Base-by-base conservation (phyloP, 2,113 vertebrate genomes). In the Panthera leo region DNA sequence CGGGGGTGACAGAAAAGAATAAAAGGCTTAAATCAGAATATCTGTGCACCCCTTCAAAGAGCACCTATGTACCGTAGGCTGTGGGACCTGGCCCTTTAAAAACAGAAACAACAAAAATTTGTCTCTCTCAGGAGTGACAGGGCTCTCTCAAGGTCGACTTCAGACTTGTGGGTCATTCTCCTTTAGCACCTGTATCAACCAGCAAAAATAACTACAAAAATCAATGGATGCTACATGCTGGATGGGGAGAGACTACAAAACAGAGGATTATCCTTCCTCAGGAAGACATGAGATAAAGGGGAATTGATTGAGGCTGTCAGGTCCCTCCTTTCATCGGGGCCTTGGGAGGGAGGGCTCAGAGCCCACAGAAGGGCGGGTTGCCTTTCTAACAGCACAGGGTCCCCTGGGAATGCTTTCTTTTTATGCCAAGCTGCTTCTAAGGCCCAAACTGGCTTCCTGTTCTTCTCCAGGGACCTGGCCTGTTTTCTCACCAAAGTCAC, bases 231-330 rank as follows among this genome's bases (percentile, higher is more conserved):
- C 90, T 91, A 39, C 67, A 67, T 45, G 67, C 39, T 73, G n/a
- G 51, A 75, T 92, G 84, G 61, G 3, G 31, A 84, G 84, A 95
- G 87, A 78, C 61, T 94, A 68, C 58, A 86, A 94, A 95, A 75
- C 34, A 67, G 45, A 94, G 63, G 83, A 75, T 70, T 84, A 80
- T 36, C 11, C 42, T 91, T 29, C 61, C 79, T 63, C 25, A 16
- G 84, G 65, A 95, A 78, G 31, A 85, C 48, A 73, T n/a, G 53
- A 93, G 73, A 94, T 93, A 92, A 95, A 86, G 48, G 14, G 2
- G 34, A 89, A 94, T 65, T 90, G 84, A 87, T 70, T 23, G 39
- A 70, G 45, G 42, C 13, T 13, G 25, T 95, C 31, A 27, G 31
- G 14, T 11, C 34, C 78, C 27, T 67, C 58, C 78, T 97, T 95